Evolutionary conservation across 2,797 vertebrate genomes (phyloP).

Genomic region (Valencia hispanica): DNA sequence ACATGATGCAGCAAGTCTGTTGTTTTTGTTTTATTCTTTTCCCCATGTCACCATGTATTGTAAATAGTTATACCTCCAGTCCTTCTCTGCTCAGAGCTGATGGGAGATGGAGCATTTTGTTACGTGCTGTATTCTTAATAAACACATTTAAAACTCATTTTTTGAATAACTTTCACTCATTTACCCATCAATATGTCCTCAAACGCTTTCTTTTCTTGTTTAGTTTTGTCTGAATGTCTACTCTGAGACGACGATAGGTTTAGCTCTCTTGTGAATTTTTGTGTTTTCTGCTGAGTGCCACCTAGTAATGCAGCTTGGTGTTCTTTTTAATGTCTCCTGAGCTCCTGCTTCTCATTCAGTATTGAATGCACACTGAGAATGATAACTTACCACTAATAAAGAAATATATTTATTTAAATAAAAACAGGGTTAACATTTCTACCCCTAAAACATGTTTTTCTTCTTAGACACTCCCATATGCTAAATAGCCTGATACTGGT

Average conservation of each 20-base stretch:
- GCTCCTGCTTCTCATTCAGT: background rate
- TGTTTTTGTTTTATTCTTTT: conserved; percentile 22
- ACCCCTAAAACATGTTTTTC: background rate
- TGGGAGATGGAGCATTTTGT: conserved; percentile 14
- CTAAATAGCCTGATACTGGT: background rate
- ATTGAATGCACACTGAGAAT: background rate
- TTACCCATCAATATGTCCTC: background rate
- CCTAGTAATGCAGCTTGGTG: background rate
- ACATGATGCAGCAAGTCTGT: conserved; percentile 31
- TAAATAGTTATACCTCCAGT: conserved; percentile 43
- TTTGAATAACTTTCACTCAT: background rate
- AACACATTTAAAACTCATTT: conserved; percentile 41
- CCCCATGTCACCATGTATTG: conserved; percentile 10
- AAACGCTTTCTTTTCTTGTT: background rate
- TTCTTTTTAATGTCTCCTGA: background rate
- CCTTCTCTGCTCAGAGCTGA: conserved; percentile 11
- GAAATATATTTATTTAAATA: background rate
- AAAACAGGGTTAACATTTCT: background rate
- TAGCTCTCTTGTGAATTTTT: background rate
- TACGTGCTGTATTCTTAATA: conserved; percentile 57
- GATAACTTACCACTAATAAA: background rate
- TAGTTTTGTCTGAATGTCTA: background rate
- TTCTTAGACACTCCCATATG: background rate
- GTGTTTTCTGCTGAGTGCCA: background rate
- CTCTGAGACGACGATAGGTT: background rate